Percentiles rank a stretch among this genome's conserved stretches.
Conservation (phyloP, 2,113 vertebrate species). For the Mesocricetus auratus region DNA sequence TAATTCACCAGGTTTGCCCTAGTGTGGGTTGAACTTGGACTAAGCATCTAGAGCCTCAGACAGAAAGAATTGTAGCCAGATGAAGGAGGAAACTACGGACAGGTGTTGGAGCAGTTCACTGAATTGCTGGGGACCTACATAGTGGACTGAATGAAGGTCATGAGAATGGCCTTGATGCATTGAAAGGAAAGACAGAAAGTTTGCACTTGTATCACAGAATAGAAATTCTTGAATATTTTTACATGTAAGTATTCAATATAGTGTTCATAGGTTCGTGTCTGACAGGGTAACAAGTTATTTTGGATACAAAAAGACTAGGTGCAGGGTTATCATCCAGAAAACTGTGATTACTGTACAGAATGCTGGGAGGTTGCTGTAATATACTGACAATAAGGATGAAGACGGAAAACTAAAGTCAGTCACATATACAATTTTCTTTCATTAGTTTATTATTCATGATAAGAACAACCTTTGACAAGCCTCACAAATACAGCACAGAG, state of each 20-base stretch:
- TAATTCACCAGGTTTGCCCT: background rate
- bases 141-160: background rate
- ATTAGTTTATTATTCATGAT: rapidly evolving
- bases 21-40: background rate
- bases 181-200: background rate
- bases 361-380: background rate
- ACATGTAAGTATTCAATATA: background rate
- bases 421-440: background rate
- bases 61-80: too few species aligned
- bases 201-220: background rate
- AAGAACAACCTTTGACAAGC: background rate
- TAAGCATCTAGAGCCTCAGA: background rate
- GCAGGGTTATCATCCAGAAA: background rate
- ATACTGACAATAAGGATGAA: background rate
- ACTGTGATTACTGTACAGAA: too few species aligned
- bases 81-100: background rate
- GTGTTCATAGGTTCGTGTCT: background rate
- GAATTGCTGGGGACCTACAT: rapidly evolving
- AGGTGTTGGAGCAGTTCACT: background rate
- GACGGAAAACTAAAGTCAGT: background rate
- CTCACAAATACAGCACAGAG: rapidly evolving
- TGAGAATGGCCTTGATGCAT: too few species aligned
- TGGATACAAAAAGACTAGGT: background rate
- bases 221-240: background rate
- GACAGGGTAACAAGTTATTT: background rate